phyloP scores from a whole-genome alignment of 2,113 vertebrate species.

The Bothrops jararaca region DNA sequence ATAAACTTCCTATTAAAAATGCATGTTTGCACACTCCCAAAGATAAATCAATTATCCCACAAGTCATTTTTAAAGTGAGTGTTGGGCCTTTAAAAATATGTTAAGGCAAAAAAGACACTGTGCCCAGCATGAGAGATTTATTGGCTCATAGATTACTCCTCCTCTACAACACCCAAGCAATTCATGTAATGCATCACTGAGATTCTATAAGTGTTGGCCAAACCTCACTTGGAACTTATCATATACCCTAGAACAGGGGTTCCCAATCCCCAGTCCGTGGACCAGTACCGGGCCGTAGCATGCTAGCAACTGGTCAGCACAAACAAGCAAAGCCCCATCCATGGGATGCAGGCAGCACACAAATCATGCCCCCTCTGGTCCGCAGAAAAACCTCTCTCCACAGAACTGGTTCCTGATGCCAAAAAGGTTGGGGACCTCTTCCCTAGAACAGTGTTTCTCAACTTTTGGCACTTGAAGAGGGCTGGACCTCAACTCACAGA shows the following conservation, averaged over 20 bases:
- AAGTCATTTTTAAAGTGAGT: neutral
- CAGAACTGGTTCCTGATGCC: too few species aligned
- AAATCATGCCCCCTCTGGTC: too few species aligned
- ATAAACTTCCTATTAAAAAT: constrained; percentile 38
- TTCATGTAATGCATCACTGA: neutral
- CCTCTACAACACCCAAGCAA: neutral
- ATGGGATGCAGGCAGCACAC: too few species aligned
- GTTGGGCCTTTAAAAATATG: neutral
- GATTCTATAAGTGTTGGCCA: neutral
- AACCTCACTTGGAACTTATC: neutral
- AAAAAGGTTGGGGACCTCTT: too few species aligned
- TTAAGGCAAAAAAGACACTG: neutral
- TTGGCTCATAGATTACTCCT: neutral
- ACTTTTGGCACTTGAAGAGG: neutral
- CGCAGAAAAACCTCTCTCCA: too few species aligned
- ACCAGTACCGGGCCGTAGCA: too few species aligned
- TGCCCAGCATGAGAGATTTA: neutral
- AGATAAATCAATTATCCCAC: neutral
- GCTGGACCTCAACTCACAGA: neutral
- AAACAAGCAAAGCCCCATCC: too few species aligned
- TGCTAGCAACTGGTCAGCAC: too few species aligned
- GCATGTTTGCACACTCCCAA: constrained; percentile 33
- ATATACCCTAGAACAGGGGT: neutral
- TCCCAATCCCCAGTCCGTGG: too few species aligned
- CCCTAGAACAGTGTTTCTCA: neutral